These are phyloP conservation scores for Sapajus apella DNA, from an alignment of 2,113 vertebrate genomes.

Conservation along the genomic window DNA sequence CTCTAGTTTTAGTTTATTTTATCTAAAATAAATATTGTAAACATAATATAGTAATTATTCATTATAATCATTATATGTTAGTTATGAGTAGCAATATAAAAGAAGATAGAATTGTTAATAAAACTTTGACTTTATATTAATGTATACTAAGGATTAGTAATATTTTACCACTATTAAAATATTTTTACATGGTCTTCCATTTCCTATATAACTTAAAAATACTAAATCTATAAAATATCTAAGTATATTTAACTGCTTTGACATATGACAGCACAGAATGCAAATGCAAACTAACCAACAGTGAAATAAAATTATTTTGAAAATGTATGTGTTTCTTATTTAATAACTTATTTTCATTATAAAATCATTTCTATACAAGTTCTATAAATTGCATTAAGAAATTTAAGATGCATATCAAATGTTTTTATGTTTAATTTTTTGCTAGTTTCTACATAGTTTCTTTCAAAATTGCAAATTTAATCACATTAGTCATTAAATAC, in stretches of 20 bases:
- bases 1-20: background rate
- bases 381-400: background rate
- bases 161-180: background rate
- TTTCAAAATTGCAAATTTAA: background rate
- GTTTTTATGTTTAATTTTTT: background rate
- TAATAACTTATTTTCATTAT: background rate
- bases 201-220: background rate
- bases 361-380: background rate
- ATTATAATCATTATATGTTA: background rate
- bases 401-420: background rate
- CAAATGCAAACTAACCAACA: background rate
- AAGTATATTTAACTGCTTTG: background rate
- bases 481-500: slow-evolving; percentile 6
- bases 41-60: background rate
- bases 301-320: background rate
- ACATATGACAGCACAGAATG: background rate
- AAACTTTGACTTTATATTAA: background rate
- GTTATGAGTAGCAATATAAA: background rate
- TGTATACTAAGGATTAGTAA: background rate
- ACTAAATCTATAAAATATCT: background rate
- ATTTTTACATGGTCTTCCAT: background rate
- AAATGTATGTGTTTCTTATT: background rate
- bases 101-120: background rate
- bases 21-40: background rate
- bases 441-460: background rate